phyloP scores from a whole-genome alignment of 2,797 vertebrate species.

The Anguilla pacifica region DNA sequence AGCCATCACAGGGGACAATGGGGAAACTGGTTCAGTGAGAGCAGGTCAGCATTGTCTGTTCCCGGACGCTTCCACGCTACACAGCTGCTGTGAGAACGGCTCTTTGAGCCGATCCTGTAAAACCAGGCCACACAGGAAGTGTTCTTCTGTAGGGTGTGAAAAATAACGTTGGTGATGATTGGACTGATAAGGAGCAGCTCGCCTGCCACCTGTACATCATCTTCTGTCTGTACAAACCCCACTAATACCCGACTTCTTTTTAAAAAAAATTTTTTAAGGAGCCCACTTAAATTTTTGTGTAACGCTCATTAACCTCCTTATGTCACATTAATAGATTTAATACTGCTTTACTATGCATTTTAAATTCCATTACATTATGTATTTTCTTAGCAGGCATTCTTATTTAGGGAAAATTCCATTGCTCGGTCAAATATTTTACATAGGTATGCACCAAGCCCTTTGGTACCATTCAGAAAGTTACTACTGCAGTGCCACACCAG shows the following conservation, averaged over 20 bases:
- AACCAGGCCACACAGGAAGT: not conserved
- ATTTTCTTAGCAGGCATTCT: not conserved
- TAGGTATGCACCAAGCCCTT: not conserved
- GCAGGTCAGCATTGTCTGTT: not conserved
- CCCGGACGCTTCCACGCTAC: not conserved
- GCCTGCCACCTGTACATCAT: not conserved
- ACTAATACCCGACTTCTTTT: not conserved
- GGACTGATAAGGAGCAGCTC: not conserved
- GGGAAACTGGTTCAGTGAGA: not conserved
- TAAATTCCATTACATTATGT: not conserved
- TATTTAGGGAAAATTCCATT: not conserved
- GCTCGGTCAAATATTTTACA: not conserved
- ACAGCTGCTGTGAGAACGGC: not conserved
- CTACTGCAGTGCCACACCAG: not conserved
- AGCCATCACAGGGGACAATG: not conserved
- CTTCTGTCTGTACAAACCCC: not conserved
- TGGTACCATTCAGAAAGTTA: not conserved
- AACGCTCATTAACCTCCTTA: not conserved
- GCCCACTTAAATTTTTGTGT: not conserved
- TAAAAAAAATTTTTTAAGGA: not conserved
- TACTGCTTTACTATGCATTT: not conserved
- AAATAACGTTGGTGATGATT: not conserved
- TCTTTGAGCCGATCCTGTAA: not conserved
- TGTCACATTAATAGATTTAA: not conserved
- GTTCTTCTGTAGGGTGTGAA: not conserved